Base-by-base conservation (phyloP, 2,113 vertebrate species). In the Kryptolebias marmoratus region DNA sequence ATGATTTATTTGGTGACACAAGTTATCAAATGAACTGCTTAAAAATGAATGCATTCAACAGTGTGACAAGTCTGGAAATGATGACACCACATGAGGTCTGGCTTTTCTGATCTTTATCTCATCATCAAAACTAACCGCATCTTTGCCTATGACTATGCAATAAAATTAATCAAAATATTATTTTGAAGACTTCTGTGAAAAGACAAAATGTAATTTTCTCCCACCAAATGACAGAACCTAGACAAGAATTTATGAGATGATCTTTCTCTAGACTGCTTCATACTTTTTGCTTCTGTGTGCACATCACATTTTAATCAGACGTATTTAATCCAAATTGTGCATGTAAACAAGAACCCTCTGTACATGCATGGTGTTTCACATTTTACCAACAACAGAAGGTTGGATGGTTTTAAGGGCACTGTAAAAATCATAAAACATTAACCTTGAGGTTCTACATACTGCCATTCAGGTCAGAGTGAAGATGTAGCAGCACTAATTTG, bases 1-100 rank as follows among this genome's bases (percentile, higher is more conserved):
- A 61, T 61, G 58, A 44, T 61, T 22, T 32, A 59, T 18, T 50
- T 59, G 16, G 11, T 42, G 32, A 61, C 39, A 61, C 45, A 22
- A 61, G 36, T 59, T 61, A 61, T 61, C 45, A 27, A 45, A 45
- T 6, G 12, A 44, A 44, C 6, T 9, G 9, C 6, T 61, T 61
- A 44, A 45, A 61, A 13, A 61, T 61, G 22, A 44, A 61, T 44
- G 22, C 12, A n/a, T 39, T 45, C 22, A 7, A 39, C 6, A 44
- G 10, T 28, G 5, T 28, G 42, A 44, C 11, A 22, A 12, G 11
- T 18, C 16, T 39, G 32, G 31, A 60, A 15, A 44, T 44, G n/a
- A 61, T 61, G 5, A 61, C 31, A 27, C n/a, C 39, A 61, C 11
- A n/a, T 27, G 11, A 1, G 12, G 12, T 28, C 14, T 12, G 12